phyloP scores from a whole-genome alignment of 2,888 invertebrate species.

The Caenorhabditis sp. region DNA sequence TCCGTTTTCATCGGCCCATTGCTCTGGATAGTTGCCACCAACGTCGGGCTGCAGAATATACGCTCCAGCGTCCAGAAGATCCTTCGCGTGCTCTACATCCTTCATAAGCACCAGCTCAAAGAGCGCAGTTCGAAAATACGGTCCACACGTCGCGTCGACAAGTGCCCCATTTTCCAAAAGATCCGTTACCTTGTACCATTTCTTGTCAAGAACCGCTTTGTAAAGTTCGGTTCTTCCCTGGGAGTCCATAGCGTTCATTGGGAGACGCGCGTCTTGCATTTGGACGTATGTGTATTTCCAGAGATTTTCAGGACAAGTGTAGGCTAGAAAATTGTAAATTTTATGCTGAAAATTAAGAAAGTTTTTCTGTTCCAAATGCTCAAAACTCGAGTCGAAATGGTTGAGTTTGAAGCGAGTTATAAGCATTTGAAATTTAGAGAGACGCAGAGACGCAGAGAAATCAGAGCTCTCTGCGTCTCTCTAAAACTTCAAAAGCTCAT shows the following conservation, averaged over 20 bases:
- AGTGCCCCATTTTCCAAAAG: constrained; percentile 24
- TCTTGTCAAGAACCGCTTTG: constrained; percentile 2
- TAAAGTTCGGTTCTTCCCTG: constrained; percentile 9
- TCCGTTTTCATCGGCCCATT: constrained; percentile 14
- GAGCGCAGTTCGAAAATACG: constrained; percentile 6
- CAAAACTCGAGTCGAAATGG: no score
- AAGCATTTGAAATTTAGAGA: no score
- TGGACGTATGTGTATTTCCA: constrained; percentile 13
- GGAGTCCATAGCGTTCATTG: constrained; percentile 16
- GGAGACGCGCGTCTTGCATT: constrained; percentile 22
- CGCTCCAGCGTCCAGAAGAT: constrained; percentile 9
- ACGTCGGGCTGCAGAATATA: constrained; percentile 19
- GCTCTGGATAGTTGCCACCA: constrained; percentile 10
- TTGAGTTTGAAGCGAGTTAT: no score
- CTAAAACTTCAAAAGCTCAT: no score
- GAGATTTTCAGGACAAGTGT: background rate
- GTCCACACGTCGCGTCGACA: constrained; percentile 27
- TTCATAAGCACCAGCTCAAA: constrained; percentile 13
- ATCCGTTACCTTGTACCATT: constrained; percentile 5
- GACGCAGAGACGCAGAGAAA: no score
- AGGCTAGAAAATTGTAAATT: constrained; percentile 4
- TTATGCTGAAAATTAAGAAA: no score
- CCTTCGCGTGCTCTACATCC: constrained; percentile 20
- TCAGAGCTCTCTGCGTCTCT: no score
- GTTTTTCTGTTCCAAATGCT: no score